Evolutionary conservation across 2,888 invertebrate species (phyloP), one percentile per base, ranked within the genome.

Genomic region (Dasysyrphus tricinctus): DNA sequence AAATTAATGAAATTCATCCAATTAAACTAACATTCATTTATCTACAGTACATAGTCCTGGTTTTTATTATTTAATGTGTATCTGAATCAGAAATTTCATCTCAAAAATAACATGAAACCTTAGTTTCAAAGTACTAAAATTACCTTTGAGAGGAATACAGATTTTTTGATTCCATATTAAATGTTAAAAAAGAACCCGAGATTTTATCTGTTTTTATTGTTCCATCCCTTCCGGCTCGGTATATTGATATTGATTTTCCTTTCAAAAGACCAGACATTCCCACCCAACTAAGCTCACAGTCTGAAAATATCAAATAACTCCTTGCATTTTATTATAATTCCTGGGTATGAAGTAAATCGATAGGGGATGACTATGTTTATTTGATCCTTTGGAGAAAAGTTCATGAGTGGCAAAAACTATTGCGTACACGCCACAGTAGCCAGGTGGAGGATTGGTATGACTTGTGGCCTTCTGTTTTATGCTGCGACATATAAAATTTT

Each of bases 241-340:
- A 57, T 37, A 57, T 37, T 37, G 37, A 37, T 57, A 37, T 57
- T 57, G 16, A 57, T 34, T 57, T 37, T 37, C n/a, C 19, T 34
- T 11, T 57, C 57, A 14, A 37, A 57, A 37, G n/a, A 6, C 34
- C 57, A 57, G 57, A 57, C 57, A 37, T 57, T 37, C 16, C 9
- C 57, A 19, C 19, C 3, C 32, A 32, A 34, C 11, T 24, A 57
- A 34, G 16, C 16, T 16, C 57, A n/a, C 37, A 16, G 5, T 34
- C 37, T 19, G 37, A 37, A 34, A 57, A 37, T 37, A 57, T 57
- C 57, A 34, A 57, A 57, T 37, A 57, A 57, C 57, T 57, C 57
- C 19, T 57, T 57, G 37, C 37, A 57, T 29, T 16, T 57, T 37
- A 57, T 57, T 57, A 57, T 37, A 19, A 57, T 37, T 19, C 16